These are phyloP conservation scores for Typhlichthys subterraneus DNA, from an alignment of 2,797 vertebrate species.

Conservation along the genomic window DNA sequence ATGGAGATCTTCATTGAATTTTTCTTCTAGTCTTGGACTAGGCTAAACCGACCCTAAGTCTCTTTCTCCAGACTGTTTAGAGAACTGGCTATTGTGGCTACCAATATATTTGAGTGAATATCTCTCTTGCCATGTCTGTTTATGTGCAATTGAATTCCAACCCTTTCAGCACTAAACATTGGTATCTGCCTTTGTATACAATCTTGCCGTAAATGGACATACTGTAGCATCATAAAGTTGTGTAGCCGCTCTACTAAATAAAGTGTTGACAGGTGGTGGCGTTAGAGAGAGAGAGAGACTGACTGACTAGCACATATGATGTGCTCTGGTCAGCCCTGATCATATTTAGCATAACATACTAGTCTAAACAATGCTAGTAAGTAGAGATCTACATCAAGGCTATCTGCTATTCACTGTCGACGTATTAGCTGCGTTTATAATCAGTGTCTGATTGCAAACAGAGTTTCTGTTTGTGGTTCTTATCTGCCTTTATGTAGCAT, in stretches of 20 bases:
- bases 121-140: neutral
- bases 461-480: no score
- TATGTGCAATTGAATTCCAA: neutral
- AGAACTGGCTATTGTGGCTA: no score
- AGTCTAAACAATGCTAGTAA: constrained; percentile 2
- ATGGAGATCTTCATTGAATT: no score
- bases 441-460: constrained; percentile 3
- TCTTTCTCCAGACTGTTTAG: no score
- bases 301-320: no score
- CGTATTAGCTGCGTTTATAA: constrained; percentile 23
- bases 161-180: constrained; percentile 2
- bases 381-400: neutral
- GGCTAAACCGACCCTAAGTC: no score
- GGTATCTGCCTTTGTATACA: neutral
- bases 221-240: neutral
- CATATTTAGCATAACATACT: constrained; percentile 1
- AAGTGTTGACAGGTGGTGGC: neutral
- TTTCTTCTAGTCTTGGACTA: no score
- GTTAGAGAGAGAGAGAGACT: no score
- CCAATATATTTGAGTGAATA: no score
- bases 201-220: constrained; percentile 1
- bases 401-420: constrained; percentile 27
- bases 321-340: neutral
- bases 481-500: no score
- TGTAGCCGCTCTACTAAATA: neutral